Percentiles rank a stretch among this genome's conserved stretches.
These are phyloP conservation scores for Coracias cyanogaster DNA, from an alignment of 2,797 vertebrate species.

Conservation along the genomic window DNA sequence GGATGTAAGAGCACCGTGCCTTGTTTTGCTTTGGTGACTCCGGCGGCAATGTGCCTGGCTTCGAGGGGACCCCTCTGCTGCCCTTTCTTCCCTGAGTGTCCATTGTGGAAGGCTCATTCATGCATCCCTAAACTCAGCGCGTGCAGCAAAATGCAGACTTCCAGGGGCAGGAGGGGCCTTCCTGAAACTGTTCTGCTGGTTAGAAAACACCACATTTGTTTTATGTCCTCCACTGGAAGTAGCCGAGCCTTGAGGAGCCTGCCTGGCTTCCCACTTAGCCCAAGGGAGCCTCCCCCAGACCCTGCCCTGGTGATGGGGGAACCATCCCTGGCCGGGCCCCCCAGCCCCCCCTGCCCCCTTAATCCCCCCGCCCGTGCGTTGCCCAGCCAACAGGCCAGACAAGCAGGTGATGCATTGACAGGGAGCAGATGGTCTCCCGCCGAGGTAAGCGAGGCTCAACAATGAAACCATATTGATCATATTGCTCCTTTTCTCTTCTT, in stretches of 20 bases:
- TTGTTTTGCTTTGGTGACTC: not conserved
- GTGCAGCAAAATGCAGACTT: slow-evolving; percentile 51
- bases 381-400: slow-evolving; percentile 91
- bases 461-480: slow-evolving; percentile 93
- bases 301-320: not conserved
- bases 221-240: not conserved
- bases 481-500: slow-evolving; percentile 84
- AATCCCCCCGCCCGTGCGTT: slow-evolving; percentile 85
- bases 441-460: slow-evolving; percentile 92
- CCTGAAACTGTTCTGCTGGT: not conserved
- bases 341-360: slow-evolving; percentile 75
- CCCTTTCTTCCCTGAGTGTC: not conserved
- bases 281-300: not conserved
- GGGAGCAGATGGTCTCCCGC: slow-evolving; percentile 98
- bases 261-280: not conserved
- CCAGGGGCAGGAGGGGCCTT: slow-evolving; percentile 19
- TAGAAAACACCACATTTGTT: not conserved
- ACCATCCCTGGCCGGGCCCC: not conserved
- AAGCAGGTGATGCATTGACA: slow-evolving; percentile 99
- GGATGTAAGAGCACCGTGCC: not conserved
- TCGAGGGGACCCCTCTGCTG: not conserved
- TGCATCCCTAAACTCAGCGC: slow-evolving; percentile 44
- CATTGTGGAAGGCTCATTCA: slow-evolving; percentile 37
- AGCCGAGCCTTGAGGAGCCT: not conserved
- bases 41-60: not conserved